Base-by-base conservation (phyloP, 2,797 vertebrate species). In the Lutra lutra region DNA sequence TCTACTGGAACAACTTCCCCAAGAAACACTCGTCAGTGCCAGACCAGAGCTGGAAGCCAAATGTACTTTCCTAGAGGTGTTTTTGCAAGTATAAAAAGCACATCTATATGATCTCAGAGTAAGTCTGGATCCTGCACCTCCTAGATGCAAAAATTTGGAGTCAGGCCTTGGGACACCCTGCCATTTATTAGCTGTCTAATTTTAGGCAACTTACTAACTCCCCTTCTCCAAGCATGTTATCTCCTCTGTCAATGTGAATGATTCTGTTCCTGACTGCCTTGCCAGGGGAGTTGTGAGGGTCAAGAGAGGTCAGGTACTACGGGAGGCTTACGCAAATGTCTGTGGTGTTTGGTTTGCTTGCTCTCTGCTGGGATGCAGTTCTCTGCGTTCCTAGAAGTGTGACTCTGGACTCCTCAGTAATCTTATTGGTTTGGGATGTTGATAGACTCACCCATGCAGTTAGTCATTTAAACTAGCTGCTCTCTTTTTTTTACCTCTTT, bases 31-130 rank as follows among this genome's bases (percentile, higher is more conserved):
- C 43, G 77, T 54, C 48, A 20, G 23, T 70, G 94, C 68, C 85
- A 95, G 92, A 62, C 38, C 73, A 96, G 88, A 82, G 78, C 27
- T 40, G 64, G n/a, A 86, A 73, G 91, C 62, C 92, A 97, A 78
- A 43, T 40, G 32, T 15, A 35, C 43, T 75, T 91, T 79, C 79
- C 40, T 79, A 79, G 60, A 5, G 32, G 13, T 60, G 38, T 35
- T 72, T 94, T 96, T 83, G 51, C 80, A 86, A 88, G 46, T 62
- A 79, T 48, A 91, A 93, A 73, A 46, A 17, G 35, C 54, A 8
- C 43, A 72, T 20, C 18, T 46, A 17, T 64, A 43, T 54, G 51
- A 58, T 95, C n/a, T 73, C 60, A 46, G 87, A 82, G 25, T 86
- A 82, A 73, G 46, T 66, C 40, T 92, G 70, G 46, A 88, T 91